Percentiles rank a stretch among this genome's conserved stretches.
phyloP scores from a whole-genome alignment of 1,140 invertebrate species.

The Drosophila leontia region DNA sequence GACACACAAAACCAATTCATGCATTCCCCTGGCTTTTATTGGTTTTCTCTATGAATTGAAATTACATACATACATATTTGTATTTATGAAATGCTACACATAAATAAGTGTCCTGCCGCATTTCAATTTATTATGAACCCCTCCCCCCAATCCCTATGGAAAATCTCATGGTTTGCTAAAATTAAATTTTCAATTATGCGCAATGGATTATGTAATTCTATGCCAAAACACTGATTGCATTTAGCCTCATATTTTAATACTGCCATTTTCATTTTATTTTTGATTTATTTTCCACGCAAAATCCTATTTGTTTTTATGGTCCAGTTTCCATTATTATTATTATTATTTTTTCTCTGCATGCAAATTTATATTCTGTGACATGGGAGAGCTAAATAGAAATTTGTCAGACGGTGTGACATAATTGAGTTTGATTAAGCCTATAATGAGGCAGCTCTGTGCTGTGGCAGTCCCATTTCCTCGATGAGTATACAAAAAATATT shows the following conservation, averaged over 20 bases:
- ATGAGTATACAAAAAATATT: slow-evolving; percentile 13
- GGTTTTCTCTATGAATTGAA: slow-evolving; percentile 28
- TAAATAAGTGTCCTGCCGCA: slow-evolving; percentile 18
- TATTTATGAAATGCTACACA: slow-evolving; percentile 36
- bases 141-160: neutral
- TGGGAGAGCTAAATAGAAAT: slow-evolving; percentile 22
- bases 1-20: slow-evolving; percentile 18
- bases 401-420: slow-evolving; percentile 40
- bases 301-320: slow-evolving; percentile 25
- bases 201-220: slow-evolving; percentile 56
- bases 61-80: slow-evolving; percentile 5
- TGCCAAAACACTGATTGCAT: slow-evolving; percentile 50
- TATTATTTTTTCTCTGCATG: slow-evolving; percentile 26
- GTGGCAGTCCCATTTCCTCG: slow-evolving; percentile 6
- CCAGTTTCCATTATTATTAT: slow-evolving; percentile 5
- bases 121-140: slow-evolving; percentile 2
- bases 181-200: slow-evolving; percentile 66
- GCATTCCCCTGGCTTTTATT: slow-evolving; percentile 11
- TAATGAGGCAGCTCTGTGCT: slow-evolving; percentile 10
- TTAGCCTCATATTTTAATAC: slow-evolving; percentile 31
- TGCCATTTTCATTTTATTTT: slow-evolving; percentile 42
- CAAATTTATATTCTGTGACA: slow-evolving; percentile 62
- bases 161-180: slow-evolving; percentile 22
- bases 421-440: slow-evolving; percentile 54
- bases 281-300: slow-evolving; percentile 42